Evolutionary conservation across 1,140 invertebrate genomes (phyloP).

Genomic region (Drosophila kikkawai): DNA sequence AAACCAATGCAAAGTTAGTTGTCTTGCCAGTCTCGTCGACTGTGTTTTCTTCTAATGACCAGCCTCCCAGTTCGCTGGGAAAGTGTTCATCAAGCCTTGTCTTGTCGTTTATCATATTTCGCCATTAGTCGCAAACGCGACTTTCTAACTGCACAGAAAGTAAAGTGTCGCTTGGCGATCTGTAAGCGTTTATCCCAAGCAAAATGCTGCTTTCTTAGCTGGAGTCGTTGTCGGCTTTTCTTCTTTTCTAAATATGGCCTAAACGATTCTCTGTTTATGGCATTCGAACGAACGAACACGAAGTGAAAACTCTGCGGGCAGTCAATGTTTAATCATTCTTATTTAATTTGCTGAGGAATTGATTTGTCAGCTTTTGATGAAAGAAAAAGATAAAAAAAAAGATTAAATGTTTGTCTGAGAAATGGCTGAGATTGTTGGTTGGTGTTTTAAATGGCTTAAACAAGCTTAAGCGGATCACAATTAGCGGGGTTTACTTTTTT

Average conservation of each 20-base stretch:
- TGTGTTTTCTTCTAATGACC: conserved; percentile 68
- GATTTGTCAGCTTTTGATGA: conserved; percentile 43
- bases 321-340: conserved; percentile 33
- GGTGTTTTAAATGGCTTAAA: conserved; percentile 35
- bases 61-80: conserved; percentile 44
- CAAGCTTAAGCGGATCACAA: conserved; percentile 27
- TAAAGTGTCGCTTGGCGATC: conserved; percentile 69
- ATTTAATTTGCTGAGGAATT: conserved; percentile 38
- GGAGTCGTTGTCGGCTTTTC: conserved; percentile 11
- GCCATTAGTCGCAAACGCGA: conserved; percentile 59
- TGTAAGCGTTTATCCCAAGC: conserved; percentile 54
- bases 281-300: conserved; percentile 24
- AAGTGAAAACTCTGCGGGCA: conserved; percentile 36
- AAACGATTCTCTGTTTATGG: conserved; percentile 46
- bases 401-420: conserved; percentile 21
- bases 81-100: conserved; percentile 59
- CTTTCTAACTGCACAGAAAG: conserved; percentile 70
- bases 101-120: conserved; percentile 67
- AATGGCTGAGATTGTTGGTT: conserved; percentile 22
- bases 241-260: conserved; percentile 56
- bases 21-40: conserved; percentile 32
- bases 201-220: conserved; percentile 40
- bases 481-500: conserved; percentile 7
- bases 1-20: conserved; percentile 46
- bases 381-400: conserved; percentile 18